Conservation (phyloP, 1,140 invertebrate genomes). For the Brachionus rotundiformis region DNA sequence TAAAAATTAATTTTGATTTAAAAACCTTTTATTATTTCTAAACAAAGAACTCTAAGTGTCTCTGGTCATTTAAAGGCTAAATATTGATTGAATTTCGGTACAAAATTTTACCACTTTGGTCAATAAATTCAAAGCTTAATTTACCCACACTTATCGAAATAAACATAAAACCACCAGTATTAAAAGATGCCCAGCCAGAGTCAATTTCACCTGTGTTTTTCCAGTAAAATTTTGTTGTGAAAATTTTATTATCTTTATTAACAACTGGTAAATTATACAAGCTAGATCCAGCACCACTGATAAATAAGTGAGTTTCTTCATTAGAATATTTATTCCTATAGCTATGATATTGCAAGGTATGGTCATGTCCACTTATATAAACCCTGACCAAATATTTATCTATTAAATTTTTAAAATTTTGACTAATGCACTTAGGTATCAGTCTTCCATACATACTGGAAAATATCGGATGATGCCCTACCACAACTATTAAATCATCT, state of each 20-base stretch:
- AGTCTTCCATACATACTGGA: background rate
- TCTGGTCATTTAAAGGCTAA: background rate
- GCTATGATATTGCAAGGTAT: constrained; percentile 21
- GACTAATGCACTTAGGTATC: background rate
- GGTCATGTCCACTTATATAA: constrained; percentile 15
- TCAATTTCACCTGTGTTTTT: background rate
- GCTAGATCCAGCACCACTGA: background rate
- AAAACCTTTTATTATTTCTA: background rate
- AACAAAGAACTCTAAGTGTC: background rate
- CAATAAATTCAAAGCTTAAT: background rate
- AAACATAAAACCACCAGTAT: constrained; percentile 1
- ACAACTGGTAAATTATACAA: background rate
- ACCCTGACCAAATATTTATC: background rate
- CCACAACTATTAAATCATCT: background rate
- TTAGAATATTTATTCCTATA: background rate
- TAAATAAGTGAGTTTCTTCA: background rate
- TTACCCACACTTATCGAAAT: background rate
- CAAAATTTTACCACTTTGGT: background rate
- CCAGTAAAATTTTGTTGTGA: background rate
- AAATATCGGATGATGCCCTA: constrained; percentile 15
- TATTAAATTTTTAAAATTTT: background rate
- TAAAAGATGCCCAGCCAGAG: background rate
- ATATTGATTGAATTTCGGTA: background rate
- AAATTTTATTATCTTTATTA: background rate
- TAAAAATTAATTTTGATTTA: background rate